Evolutionary conservation across 2,888 invertebrate genomes (phyloP).

Genomic region (Punctoribates punctum): DNA sequence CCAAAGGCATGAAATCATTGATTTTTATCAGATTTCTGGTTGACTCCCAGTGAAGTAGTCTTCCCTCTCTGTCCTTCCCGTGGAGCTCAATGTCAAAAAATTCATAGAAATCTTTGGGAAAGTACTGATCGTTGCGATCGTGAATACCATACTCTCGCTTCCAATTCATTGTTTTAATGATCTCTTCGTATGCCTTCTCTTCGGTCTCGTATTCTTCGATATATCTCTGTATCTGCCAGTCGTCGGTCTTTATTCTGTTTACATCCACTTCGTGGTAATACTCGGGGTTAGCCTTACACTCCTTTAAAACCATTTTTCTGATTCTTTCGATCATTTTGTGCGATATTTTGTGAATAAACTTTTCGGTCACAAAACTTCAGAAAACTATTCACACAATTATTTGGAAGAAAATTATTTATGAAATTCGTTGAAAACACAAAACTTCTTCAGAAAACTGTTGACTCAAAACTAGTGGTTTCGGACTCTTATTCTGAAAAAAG

Average conservation of each 20-base stretch:
- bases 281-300: background rate
- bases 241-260: slow-evolving; percentile 34
- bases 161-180: slow-evolving; percentile 39
- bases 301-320: slow-evolving; percentile 3
- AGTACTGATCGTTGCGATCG: slow-evolving; percentile 22
- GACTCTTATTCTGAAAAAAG: too few species aligned
- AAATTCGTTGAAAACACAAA: too few species aligned
- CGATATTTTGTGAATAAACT: background rate
- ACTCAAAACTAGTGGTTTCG: too few species aligned
- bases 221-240: slow-evolving; percentile 34
- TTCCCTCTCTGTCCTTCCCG: background rate
- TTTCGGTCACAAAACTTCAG: too few species aligned
- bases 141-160: slow-evolving; percentile 35
- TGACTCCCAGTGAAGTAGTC: background rate
- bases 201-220: slow-evolving; percentile 18
- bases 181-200: slow-evolving; percentile 33
- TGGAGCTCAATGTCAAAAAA: slow-evolving; percentile 27
- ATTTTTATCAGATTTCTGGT: slow-evolving; percentile 20
- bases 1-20: slow-evolving; percentile 17
- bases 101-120: slow-evolving; percentile 40
- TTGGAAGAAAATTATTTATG: too few species aligned
- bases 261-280: slow-evolving; percentile 38
- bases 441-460: too few species aligned
- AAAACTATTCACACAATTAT: too few species aligned
- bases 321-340: slow-evolving; percentile 11